A percentile compares a stretch with the other conserved stretches of the same genome.
Evolutionary conservation across 2,797 vertebrate species (phyloP).

Genomic region (Chromobotia macracanthus): DNA sequence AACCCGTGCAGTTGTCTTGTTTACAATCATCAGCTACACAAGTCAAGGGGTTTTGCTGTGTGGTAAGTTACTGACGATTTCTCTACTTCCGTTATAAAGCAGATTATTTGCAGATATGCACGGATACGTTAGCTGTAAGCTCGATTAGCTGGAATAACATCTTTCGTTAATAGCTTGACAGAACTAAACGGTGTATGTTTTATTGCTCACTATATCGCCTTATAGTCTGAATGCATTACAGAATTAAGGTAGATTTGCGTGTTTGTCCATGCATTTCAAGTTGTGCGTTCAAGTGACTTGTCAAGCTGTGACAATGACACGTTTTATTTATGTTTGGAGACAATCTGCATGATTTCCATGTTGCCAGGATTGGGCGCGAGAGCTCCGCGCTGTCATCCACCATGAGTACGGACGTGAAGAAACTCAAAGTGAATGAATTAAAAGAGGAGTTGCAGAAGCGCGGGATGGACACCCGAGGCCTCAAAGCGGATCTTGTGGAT

Average conservation of each 20-base stretch:
- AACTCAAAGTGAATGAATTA: conserved; percentile 90
- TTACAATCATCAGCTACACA: not conserved
- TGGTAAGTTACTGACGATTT: not conserved
- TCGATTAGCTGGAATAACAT: not conserved
- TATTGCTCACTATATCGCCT: not conserved
- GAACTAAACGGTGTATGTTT: not conserved
- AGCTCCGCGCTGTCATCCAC: conserved; percentile 50
- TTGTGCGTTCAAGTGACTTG: not conserved
- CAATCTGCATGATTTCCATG: not conserved
- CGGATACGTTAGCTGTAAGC: not conserved
- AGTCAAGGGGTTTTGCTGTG: not conserved
- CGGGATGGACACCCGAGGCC: conserved; percentile 87
- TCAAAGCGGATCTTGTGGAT: conserved; percentile 92
- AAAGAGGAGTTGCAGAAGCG: conserved; percentile 94
- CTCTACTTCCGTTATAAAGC: not conserved
- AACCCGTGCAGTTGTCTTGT: not conserved
- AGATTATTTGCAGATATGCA: not conserved
- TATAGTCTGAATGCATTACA: not conserved
- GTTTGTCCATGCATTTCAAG: not conserved
- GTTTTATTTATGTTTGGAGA: not conserved
- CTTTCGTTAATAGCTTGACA: not conserved
- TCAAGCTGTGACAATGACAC: not conserved
- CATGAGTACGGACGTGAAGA: conserved; percentile 89
- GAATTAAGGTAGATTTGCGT: not conserved
- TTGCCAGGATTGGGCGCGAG: conserved; percentile 7